Base-by-base conservation (phyloP, 2,888 invertebrate genomes). In the Melanophora roralis region DNA sequence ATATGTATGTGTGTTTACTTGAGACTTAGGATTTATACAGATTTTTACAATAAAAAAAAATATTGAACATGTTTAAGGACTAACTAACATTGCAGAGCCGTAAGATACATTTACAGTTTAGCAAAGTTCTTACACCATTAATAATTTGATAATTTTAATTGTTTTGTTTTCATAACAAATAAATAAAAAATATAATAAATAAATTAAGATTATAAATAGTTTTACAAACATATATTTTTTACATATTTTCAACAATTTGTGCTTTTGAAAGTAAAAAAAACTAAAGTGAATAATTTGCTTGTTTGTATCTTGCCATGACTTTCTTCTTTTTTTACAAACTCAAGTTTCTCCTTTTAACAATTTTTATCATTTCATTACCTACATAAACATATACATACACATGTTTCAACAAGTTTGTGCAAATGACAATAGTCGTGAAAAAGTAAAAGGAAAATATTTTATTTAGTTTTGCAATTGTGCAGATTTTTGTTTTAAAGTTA, bases 181-280 rank as follows among this genome's bases (percentile, higher is more conserved):
- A 34, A 21, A 65, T 51, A 64, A 9, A 45, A 19, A 74, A 49
- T 57, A 23, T 59, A 11, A 51, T 59, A 53, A 8, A 55, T 60
- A 68, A 53, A 51, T 68, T 34, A 43, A 53, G 11, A n/a, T 45
- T 11, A 45, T 45, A 45, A 19, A 45, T 45, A 45, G n/a, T n/a
- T n/a, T n/a, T n/a, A n/a, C n/a, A 11, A 38, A n/a, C 7, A 64
- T 43, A 55, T 38, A 65, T 62, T 36, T 43, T 32, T 71, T 69
- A 43, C 53, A 65, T 75, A 71, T 40, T 59, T 78, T 81, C 78
- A 78, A 74, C 78, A 77, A 81, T 65, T 71, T 74, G 81, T 78
- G 77, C 78, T 81, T 81, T 78, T 81, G 65, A 77, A 78, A 73
- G 81, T 74, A 81, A 78, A 78, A 72, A 78, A 78, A 27, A 27